These are phyloP conservation scores for Onychostruthus taczanowskii DNA, from an alignment of 2,113 vertebrate genomes.

Conservation along the genomic window DNA sequence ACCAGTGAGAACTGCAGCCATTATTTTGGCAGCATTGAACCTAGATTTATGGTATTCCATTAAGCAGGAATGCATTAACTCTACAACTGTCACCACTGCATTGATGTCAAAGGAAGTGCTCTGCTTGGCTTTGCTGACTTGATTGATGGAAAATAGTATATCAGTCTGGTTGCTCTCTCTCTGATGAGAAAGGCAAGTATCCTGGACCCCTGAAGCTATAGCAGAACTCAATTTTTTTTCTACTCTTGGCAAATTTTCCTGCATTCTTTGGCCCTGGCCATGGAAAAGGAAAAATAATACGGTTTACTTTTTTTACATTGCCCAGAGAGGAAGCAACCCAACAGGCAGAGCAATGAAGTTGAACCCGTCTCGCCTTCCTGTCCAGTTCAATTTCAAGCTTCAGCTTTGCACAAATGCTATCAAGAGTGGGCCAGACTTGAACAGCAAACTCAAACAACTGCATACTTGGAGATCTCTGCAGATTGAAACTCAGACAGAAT, in stretches of 20 bases:
- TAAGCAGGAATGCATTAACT: conserved; percentile 66
- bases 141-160: conserved; percentile 62
- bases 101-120: conserved; percentile 61
- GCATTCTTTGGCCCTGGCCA: neutral
- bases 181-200: conserved; percentile 54
- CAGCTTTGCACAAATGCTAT: neutral
- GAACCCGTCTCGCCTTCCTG: neutral
- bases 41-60: conserved; percentile 70
- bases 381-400: neutral
- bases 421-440: neutral
- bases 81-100: conserved; percentile 56
- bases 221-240: neutral
- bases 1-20: conserved; percentile 20
- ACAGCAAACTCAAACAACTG: neutral
- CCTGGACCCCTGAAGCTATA: conserved; percentile 25
- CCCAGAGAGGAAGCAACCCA: conserved; percentile 20
- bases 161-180: conserved; percentile 26
- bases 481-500: neutral
- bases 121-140: conserved; percentile 64
- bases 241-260: conserved; percentile 35
- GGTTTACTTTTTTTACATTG: conserved; percentile 3
- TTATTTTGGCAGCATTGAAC: conserved; percentile 54
- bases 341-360: neutral
- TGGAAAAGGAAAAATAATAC: conserved; percentile 32
- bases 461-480: neutral